Conservation (phyloP, 1,140 invertebrate genomes). For the Sycophila sp. region DNA sequence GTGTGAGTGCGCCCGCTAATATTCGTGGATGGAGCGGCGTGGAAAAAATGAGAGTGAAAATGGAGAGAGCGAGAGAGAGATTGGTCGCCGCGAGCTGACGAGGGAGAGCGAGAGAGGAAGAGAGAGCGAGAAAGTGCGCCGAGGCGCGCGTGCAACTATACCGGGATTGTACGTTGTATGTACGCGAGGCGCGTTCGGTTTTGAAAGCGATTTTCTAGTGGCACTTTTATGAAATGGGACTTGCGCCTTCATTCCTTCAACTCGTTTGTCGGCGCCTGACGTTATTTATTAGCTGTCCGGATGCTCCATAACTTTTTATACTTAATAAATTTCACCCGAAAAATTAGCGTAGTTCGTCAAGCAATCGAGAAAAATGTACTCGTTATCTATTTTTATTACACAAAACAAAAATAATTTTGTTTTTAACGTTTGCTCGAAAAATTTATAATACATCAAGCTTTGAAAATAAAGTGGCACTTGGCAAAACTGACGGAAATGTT, state of each 20-base stretch:
- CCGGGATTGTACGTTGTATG: too few species aligned
- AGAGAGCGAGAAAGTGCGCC: constrained; percentile 21
- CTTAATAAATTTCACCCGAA: too few species aligned
- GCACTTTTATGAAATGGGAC: constrained; percentile 27
- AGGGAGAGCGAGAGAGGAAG: neutral
- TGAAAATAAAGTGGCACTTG: too few species aligned
- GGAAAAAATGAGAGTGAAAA: constrained; percentile 39
- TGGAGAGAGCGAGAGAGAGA: constrained; percentile 33
- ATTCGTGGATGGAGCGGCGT: neutral
- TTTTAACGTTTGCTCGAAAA: too few species aligned
- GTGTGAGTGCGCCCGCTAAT: neutral
- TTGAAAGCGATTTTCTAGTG: constrained; percentile 36
- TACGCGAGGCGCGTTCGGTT: constrained; percentile 8
- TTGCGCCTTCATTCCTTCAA: neutral
- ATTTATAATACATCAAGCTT: too few species aligned
- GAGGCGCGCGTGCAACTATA: neutral
- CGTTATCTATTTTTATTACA: too few species aligned
- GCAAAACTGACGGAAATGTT: too few species aligned
- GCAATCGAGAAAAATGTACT: too few species aligned
- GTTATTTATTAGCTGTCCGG: too few species aligned
- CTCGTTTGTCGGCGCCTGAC: neutral
- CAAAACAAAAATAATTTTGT: too few species aligned
- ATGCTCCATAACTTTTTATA: too few species aligned
- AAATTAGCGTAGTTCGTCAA: too few species aligned
- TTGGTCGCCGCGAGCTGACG: constrained; percentile 12